Conservation (phyloP, 2,113 vertebrate species). For the Saccopteryx bilineata region DNA sequence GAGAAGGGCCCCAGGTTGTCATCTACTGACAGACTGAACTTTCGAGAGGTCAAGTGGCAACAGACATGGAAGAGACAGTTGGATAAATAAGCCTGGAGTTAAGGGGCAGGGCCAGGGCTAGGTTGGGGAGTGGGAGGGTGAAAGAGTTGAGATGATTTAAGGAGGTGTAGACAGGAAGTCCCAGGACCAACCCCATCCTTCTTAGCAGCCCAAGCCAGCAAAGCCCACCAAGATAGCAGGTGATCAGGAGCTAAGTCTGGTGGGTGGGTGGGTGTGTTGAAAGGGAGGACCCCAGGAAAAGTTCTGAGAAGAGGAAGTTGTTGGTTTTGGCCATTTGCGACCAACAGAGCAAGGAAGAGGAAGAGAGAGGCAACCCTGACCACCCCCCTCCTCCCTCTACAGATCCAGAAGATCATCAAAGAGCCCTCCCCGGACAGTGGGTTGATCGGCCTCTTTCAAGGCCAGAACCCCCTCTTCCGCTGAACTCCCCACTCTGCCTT, state of each 20-base stretch:
- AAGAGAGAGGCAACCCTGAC: neutral
- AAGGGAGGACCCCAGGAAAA: neutral
- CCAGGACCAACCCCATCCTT: neutral
- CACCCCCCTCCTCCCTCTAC: slow-evolving; percentile 32
- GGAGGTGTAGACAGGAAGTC: neutral
- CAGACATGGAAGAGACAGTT: neutral
- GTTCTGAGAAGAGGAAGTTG: neutral
- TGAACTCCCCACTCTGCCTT: slow-evolving; percentile 38
- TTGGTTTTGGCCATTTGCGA: neutral
- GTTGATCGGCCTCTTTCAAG: slow-evolving; percentile 90
- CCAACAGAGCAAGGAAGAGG: too few relatives aligned
- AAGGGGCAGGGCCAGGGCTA: neutral
- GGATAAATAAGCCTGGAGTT: neutral
- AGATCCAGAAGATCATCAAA: slow-evolving; percentile 93
- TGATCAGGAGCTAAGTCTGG: neutral
- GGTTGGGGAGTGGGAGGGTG: neutral
- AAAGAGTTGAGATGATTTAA: neutral
- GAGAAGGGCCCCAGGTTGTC: neutral
- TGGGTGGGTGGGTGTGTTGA: neutral
- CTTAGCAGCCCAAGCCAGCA: neutral
- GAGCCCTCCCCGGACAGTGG: slow-evolving; percentile 93
- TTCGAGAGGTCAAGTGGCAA: neutral
- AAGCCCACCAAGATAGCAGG: neutral
- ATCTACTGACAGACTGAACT: rapidly evolving
- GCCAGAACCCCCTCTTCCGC: slow-evolving; percentile 76